Evolutionary conservation across 2,888 invertebrate species (phyloP), one percentile per base, ranked within the genome.

Genomic region (Meliscaeva auricollis): DNA sequence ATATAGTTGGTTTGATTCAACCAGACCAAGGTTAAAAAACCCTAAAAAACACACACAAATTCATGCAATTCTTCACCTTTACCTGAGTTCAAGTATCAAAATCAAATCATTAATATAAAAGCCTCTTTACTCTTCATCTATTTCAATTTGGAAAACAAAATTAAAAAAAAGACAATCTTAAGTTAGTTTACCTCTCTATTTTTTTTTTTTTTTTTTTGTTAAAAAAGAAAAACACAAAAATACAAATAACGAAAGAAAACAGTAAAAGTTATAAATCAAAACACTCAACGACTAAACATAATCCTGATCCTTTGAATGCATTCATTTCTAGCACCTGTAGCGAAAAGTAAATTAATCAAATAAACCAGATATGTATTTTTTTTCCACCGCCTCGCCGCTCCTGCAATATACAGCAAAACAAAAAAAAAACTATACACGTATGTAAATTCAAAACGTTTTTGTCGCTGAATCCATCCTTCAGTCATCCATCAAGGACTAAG

Each of bases 401-500:
- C 44, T 22, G 17, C 20, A 41, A 22, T 48, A 20, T 9, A 69
- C 4, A 9, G 9, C 2, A 70, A 62, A 64, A 76, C 72, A 54
- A 8, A 15, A 17, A 35, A 58, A 35, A 35, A 20, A 20, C 20
- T 17, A 38, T 30, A 74, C 50, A 41, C 41, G 64, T 69, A 56
- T 46, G 72, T 69, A 77, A 85, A 81, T 81, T 76, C 76, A 85
- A 85, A 81, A 81, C 64, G 69, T 38, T 85, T 85, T 85, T 85
- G 68, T 46, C 38, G 52, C 41, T 62, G 70, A 80, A 77, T 82
- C 64, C 58, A 74, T 82, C 77, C 87, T 74, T 78, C 82, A 77
- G 52, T 78, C 81, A 87, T 82, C 77, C 78, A 87, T 87, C 87
- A 87, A 80, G 70, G 78, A 82, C 87, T 87, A 87, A 87, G 82